phyloP scores from a whole-genome alignment of 2,113 vertebrate genomes.

The Cisticola juncidis region DNA sequence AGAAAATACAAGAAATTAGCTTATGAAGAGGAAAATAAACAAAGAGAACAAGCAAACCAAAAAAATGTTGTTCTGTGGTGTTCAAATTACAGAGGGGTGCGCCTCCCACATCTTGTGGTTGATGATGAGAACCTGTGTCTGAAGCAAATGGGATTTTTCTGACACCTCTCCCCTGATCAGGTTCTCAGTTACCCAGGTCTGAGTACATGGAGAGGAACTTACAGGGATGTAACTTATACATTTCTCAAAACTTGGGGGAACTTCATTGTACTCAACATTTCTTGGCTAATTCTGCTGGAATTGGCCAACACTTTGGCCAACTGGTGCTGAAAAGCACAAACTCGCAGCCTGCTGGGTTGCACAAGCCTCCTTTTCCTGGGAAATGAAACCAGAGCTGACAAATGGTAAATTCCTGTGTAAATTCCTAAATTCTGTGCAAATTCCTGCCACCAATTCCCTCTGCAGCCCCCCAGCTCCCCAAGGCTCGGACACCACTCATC shows the following conservation, averaged over 20 bases:
- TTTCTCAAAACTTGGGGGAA: background rate
- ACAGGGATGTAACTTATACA: accelerated
- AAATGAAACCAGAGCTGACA: background rate
- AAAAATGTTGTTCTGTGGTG: background rate
- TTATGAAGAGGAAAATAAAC: background rate
- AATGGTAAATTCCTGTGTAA: background rate
- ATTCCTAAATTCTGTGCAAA: background rate
- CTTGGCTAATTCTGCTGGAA: accelerated
- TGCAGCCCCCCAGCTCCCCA: background rate
- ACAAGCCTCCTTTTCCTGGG: background rate
- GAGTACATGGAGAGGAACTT: background rate
- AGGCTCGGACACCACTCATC: background rate
- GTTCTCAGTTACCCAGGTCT: background rate
- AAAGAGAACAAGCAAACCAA: background rate
- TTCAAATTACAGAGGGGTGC: background rate
- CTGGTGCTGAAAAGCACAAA: background rate
- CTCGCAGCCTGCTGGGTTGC: background rate
- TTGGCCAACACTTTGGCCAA: background rate
- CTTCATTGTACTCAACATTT: background rate
- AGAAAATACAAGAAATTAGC: background rate
- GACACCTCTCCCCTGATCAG: background rate
- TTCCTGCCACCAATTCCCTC: background rate
- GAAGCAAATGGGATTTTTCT: background rate
- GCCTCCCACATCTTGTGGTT: background rate
- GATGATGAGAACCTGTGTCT: background rate